phyloP scores from a whole-genome alignment of 2,888 invertebrate species.

The Lithophane ornitopus region DNA sequence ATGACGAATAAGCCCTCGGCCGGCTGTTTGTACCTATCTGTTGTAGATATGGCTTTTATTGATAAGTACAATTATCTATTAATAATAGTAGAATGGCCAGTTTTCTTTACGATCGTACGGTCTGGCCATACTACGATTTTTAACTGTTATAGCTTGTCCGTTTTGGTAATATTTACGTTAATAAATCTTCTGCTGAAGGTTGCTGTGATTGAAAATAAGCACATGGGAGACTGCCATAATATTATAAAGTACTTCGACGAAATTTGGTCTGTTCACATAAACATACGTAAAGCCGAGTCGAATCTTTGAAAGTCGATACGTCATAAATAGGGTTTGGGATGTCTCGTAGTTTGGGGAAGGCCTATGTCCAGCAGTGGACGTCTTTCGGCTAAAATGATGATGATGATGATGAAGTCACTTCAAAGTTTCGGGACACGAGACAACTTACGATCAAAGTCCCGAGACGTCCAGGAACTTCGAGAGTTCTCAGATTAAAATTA shows the following conservation, averaged over 20 bases:
- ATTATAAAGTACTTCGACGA: background rate
- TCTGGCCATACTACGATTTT: background rate
- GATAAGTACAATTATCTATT: conserved; percentile 33
- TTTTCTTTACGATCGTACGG: background rate
- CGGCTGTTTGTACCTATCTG: conserved; percentile 12
- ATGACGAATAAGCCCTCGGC: background rate
- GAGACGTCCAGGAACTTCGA: no score
- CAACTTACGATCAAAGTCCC: no score
- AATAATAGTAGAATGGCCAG: background rate
- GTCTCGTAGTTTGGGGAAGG: background rate
- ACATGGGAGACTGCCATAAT: conserved; percentile 11
- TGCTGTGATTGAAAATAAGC: conserved; percentile 14
- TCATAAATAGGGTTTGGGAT: background rate
- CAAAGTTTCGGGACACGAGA: no score
- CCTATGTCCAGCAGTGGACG: no score
- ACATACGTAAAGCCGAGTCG: background rate
- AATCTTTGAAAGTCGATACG: background rate
- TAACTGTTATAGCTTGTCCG: background rate
- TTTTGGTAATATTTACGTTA: background rate
- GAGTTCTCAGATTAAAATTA: no score
- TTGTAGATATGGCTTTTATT: conserved; percentile 34
- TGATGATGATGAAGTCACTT: background rate
- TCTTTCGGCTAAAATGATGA: no score
- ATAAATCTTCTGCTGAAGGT: background rate
- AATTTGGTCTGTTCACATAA: background rate